Conservation (phyloP, 2,113 vertebrate genomes). For the Phyllostomus discolor region DNA sequence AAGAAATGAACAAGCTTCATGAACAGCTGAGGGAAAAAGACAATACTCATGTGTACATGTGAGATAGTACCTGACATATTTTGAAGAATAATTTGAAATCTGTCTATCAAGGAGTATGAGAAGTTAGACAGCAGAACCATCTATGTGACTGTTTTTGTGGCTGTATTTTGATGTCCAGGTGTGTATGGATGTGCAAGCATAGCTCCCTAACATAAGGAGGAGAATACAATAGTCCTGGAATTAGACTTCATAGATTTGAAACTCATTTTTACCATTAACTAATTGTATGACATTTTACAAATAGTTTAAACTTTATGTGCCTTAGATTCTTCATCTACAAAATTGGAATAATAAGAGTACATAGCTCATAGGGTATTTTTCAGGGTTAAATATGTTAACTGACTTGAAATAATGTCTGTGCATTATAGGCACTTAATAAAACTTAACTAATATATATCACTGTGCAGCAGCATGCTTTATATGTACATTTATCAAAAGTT, state of each 20-base stretch:
- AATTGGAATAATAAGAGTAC: background rate
- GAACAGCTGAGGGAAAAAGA: background rate
- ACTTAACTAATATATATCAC: background rate
- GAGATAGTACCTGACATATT: too few species aligned
- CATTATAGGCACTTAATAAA: background rate
- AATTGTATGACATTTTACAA: background rate
- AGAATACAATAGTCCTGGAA: background rate
- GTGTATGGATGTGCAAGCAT: background rate
- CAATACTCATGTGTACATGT: background rate
- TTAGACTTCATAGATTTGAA: background rate
- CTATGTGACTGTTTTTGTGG: background rate
- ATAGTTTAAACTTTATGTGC: background rate
- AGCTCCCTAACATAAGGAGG: background rate
- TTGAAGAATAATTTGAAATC: background rate
- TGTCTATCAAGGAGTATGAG: background rate
- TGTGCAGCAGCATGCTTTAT: background rate
- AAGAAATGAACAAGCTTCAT: background rate
- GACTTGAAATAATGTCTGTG: background rate
- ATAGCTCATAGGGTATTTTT: background rate
- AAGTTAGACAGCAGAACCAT: background rate
- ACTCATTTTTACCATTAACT: background rate
- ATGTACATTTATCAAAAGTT: background rate
- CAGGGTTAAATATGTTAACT: background rate
- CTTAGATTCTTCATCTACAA: background rate
- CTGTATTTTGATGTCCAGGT: background rate